These are phyloP conservation scores for Apomyelois bistriatella DNA, from an alignment of 2,888 invertebrate genomes.

Conservation along the genomic window DNA sequence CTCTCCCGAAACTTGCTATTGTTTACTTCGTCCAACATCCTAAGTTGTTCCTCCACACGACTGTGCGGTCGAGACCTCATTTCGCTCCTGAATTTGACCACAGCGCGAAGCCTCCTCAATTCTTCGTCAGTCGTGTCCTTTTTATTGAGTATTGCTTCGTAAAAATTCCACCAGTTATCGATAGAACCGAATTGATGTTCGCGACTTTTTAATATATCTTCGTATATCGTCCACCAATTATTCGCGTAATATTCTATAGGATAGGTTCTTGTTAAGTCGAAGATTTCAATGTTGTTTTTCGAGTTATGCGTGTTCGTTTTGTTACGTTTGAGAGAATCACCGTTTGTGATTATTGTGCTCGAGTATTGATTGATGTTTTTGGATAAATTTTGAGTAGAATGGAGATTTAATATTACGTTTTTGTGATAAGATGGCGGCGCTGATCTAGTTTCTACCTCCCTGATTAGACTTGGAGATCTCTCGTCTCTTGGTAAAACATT, in stretches of 20 bases:
- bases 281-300: constrained; percentile 52
- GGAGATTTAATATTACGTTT: constrained; percentile 50
- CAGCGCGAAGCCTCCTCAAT: constrained; percentile 42
- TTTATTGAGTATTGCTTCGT: constrained; percentile 61
- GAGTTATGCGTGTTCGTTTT: constrained; percentile 29
- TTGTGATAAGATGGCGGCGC: constrained; percentile 42
- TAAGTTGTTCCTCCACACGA: constrained; percentile 63
- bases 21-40: constrained; percentile 59
- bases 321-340: constrained; percentile 38
- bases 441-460: constrained; percentile 33
- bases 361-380: constrained; percentile 47
- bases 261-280: constrained; percentile 63
- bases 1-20: constrained; percentile 58
- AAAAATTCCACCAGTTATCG: constrained; percentile 73
- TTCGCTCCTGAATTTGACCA: constrained; percentile 45
- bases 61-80: constrained; percentile 50
- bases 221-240: constrained; percentile 76
- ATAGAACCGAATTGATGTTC: constrained; percentile 71
- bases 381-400: constrained; percentile 40
- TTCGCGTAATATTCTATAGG: constrained; percentile 72
- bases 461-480: constrained; percentile 28
- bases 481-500: constrained; percentile 37
- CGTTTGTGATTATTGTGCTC: constrained; percentile 33
- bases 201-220: constrained; percentile 62
- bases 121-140: constrained; percentile 49